A percentile compares a stretch with the other conserved stretches of the same genome.
phyloP scores from a whole-genome alignment of 1,140 invertebrate genomes.

The Doryteuthis pealeii region DNA sequence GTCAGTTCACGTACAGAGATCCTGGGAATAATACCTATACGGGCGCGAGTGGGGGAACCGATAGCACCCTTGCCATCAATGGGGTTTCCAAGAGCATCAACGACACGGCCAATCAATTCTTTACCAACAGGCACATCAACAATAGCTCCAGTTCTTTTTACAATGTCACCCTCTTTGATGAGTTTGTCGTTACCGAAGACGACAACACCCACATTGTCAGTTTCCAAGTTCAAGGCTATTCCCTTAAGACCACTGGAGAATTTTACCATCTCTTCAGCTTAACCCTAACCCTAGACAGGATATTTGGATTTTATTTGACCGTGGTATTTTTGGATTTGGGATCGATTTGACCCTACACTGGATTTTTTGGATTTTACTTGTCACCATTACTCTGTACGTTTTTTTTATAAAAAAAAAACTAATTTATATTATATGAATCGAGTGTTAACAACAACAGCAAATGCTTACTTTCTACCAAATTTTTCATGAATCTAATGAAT shows the following conservation, averaged over 20 bases:
- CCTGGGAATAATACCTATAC: slow-evolving; percentile 98
- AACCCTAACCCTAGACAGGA: too few species aligned
- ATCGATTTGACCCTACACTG: too few species aligned
- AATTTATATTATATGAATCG: too few species aligned
- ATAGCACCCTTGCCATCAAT: slow-evolving; percentile 80
- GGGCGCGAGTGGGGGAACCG: slow-evolving; percentile 68
- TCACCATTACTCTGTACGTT: too few species aligned
- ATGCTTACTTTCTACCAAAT: too few species aligned
- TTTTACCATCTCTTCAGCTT: slow-evolving; percentile 99
- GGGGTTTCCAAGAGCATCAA: slow-evolving; percentile 88
- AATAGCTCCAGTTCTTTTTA: slow-evolving; percentile 99
- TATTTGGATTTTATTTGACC: slow-evolving; percentile 99
- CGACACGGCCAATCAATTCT: slow-evolving; percentile 93
- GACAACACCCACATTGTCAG: slow-evolving; percentile 99
- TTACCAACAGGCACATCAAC: slow-evolving; percentile 98
- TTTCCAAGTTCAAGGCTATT: slow-evolving; percentile 99
- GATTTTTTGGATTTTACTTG: too few species aligned
- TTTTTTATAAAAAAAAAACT: too few species aligned
- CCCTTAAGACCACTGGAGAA: slow-evolving; percentile 99
- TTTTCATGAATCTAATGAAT: too few species aligned
- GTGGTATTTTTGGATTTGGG: too few species aligned
- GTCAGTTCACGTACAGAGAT: slow-evolving; percentile 99
- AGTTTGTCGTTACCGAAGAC: slow-evolving; percentile 99
- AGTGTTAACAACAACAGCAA: too few species aligned
- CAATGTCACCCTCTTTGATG: slow-evolving; percentile 99